These are phyloP conservation scores for Drosophila robusta DNA, from an alignment of 2,888 invertebrate genomes.

Conservation along the genomic window DNA sequence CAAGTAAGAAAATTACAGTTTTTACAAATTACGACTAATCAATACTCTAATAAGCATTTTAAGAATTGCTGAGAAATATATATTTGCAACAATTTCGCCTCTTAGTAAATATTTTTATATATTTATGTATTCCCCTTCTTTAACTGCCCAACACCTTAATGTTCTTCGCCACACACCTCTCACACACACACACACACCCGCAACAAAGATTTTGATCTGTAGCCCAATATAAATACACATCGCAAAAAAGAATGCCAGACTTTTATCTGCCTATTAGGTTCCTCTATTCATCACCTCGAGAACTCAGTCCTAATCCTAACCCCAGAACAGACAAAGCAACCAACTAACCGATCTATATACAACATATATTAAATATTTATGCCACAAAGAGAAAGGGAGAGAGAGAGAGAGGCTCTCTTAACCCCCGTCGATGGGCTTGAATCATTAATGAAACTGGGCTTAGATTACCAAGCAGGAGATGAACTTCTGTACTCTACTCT, in stretches of 20 bases:
- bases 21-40: too few relatives aligned
- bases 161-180: not conserved
- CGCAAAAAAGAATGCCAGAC: conserved; percentile 11
- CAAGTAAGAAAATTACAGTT: too few relatives aligned
- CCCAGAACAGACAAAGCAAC: conserved; percentile 35
- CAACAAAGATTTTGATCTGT: not conserved
- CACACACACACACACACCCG: not conserved
- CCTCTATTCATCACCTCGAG: conserved; percentile 18
- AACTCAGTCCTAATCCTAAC: conserved; percentile 23
- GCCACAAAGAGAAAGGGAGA: conserved; percentile 21
- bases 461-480: conserved; percentile 44
- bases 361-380: conserved; percentile 72
- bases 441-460: conserved; percentile 73
- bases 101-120: too few relatives aligned
- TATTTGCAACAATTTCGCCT: too few relatives aligned
- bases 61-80: too few relatives aligned
- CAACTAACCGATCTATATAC: conserved; percentile 52
- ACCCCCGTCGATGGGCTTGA: conserved; percentile 65
- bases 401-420: conserved; percentile 2
- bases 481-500: conserved; percentile 6
- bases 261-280: conserved; percentile 18
- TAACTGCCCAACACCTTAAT: not conserved
- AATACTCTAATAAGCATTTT: too few relatives aligned
- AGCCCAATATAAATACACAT: too few relatives aligned
- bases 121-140: not conserved